phyloP scores from a whole-genome alignment of 1,140 invertebrate species.

The Listronotus bonariensis region DNA sequence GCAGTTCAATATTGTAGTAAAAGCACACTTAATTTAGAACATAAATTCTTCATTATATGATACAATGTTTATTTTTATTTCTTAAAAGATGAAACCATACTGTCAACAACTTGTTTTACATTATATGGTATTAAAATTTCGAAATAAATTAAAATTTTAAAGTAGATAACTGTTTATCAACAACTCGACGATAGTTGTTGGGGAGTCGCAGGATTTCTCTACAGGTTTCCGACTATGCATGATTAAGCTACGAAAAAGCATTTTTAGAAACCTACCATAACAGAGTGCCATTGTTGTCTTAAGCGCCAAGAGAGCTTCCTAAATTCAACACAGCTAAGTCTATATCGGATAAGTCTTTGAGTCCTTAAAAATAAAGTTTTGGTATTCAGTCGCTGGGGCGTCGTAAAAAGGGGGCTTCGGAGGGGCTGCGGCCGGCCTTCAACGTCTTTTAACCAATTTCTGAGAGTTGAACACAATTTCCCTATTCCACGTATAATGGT shows the following conservation, averaged over 20 bases:
- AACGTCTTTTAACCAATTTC: slow-evolving; percentile 85
- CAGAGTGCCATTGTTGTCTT: slow-evolving; percentile 48
- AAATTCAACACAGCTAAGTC: slow-evolving; percentile 41
- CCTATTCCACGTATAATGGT: slow-evolving; percentile 86
- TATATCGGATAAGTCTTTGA: slow-evolving; percentile 15
- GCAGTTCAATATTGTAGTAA: no score
- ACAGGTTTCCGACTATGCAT: neutral
- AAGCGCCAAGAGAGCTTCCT: slow-evolving; percentile 31
- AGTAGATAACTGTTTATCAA: no score
- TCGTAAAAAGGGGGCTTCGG: slow-evolving; percentile 41
- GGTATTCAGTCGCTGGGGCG: slow-evolving; percentile 13
- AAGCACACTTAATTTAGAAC: no score
- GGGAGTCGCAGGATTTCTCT: neutral
- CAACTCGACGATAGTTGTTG: neutral
- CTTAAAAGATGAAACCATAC: no score
- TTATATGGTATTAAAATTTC: no score
- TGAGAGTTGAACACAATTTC: slow-evolving; percentile 88
- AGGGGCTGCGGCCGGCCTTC: slow-evolving; percentile 34
- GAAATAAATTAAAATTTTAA: no score
- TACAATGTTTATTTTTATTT: no score
- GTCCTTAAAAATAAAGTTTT: slow-evolving; percentile 11
- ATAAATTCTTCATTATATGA: no score
- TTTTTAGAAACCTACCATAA: slow-evolving; percentile 51
- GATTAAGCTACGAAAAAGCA: neutral
- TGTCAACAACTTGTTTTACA: no score